A percentile compares a stretch with the other conserved stretches of the same genome.
Evolutionary conservation across 2,113 vertebrate genomes (phyloP).

Genomic region (Myotis yumanensis): DNA sequence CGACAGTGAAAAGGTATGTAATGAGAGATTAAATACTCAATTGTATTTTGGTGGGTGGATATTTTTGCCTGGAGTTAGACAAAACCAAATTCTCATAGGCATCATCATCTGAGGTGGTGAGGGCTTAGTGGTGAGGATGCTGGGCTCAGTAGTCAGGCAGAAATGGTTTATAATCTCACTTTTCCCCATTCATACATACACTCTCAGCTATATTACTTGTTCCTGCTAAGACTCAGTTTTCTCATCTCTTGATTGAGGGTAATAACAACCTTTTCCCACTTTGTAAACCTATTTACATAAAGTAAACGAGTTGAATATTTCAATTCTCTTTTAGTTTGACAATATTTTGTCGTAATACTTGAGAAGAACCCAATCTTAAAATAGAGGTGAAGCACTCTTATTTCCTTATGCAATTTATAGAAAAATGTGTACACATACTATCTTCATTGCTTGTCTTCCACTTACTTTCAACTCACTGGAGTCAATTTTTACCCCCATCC

Average conservation of each 20-base stretch:
- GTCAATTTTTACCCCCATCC: not conserved
- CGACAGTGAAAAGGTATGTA: not conserved
- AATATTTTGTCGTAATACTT: not conserved
- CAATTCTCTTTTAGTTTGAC: not conserved
- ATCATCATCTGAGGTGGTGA: not conserved
- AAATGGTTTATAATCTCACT: not conserved
- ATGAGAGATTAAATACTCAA: not conserved
- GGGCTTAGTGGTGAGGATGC: not conserved
- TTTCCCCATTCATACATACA: not conserved
- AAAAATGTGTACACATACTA: not conserved
- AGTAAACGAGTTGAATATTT: slow-evolving; percentile 6
- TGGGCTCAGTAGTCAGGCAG: not conserved
- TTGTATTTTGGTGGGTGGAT: not conserved
- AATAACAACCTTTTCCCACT: not conserved
- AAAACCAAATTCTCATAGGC: not conserved
- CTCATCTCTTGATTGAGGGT: not conserved
- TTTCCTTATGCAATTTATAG: not conserved
- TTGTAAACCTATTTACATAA: not conserved
- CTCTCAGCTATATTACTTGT: not conserved
- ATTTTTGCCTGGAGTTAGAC: not conserved
- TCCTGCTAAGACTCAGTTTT: not conserved
- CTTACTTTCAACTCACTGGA: not conserved
- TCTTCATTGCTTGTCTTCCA: not conserved
- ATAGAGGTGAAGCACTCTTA: not conserved
- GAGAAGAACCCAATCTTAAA: not conserved